Conservation (phyloP, 2,888 invertebrate genomes). For the Parapristionchus giblindavisi region DNA sequence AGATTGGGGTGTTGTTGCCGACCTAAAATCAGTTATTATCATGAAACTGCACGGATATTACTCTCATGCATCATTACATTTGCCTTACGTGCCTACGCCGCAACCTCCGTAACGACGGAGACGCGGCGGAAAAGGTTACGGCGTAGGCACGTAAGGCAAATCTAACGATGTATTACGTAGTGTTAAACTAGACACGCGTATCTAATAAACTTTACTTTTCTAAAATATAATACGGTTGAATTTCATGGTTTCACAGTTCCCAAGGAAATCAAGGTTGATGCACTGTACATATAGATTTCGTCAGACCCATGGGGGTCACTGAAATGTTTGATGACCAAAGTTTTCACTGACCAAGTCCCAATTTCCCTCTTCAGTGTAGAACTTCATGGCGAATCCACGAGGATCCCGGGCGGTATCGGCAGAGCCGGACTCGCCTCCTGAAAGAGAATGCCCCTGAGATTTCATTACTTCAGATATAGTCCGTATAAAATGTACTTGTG, state of each 20-base stretch:
- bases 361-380: slow-evolving; percentile 74
- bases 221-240: no score
- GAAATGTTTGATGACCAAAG: background rate
- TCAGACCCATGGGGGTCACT: no score
- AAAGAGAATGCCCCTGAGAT: slow-evolving; percentile 33
- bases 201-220: no score
- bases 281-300: no score
- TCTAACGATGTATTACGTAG: no score
- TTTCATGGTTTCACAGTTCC: no score
- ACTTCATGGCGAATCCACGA: slow-evolving; percentile 73
- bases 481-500: no score
- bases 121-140: no score
- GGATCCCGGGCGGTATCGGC: slow-evolving; percentile 74
- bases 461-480: background rate
- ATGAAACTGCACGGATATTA: background rate
- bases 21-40: slow-evolving; percentile 18
- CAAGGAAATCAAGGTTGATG: no score
- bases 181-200: no score
- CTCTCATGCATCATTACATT: background rate
- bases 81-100: background rate
- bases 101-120: no score
- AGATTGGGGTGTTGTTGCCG: slow-evolving; percentile 73
- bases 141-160: no score
- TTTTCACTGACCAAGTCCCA: slow-evolving; percentile 71
- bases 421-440: slow-evolving; percentile 73